Percentiles rank a stretch among this genome's conserved stretches.
phyloP scores from a whole-genome alignment of 2,888 invertebrate species.

The Parelbella ahira region DNA sequence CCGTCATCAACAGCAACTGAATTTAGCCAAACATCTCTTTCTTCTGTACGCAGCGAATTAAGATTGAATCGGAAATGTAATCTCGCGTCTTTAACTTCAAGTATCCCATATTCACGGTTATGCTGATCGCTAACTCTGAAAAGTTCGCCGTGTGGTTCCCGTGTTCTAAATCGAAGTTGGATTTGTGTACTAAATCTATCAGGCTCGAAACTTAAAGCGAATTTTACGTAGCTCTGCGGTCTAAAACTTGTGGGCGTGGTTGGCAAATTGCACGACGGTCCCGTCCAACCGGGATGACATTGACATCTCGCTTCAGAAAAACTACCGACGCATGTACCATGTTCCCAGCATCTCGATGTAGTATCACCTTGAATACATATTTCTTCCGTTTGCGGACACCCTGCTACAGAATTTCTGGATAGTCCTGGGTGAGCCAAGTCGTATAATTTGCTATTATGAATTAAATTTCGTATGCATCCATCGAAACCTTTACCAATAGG shows the following conservation, averaged over 20 bases:
- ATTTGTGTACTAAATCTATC: slow-evolving; percentile 95
- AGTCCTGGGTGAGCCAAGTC: slow-evolving; percentile 96
- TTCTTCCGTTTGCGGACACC: slow-evolving; percentile 96
- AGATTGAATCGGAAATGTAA: slow-evolving; percentile 96
- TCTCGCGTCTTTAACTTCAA: slow-evolving; percentile 94
- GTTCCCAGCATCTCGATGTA: slow-evolving; percentile 93
- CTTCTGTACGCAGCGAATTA: slow-evolving; percentile 94
- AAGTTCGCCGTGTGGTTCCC: slow-evolving; percentile 95
- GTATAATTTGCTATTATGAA: slow-evolving; percentile 97
- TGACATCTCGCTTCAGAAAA: slow-evolving; percentile 94
- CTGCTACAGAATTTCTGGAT: slow-evolving; percentile 90
- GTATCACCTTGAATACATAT: slow-evolving; percentile 93
- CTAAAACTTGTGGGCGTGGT: slow-evolving; percentile 96
- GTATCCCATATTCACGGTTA: slow-evolving; percentile 95
- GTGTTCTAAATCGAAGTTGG: slow-evolving; percentile 95
- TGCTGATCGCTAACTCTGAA: slow-evolving; percentile 97
- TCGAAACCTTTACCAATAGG: slow-evolving; percentile 95
- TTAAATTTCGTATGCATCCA: slow-evolving; percentile 97
- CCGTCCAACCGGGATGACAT: slow-evolving; percentile 97
- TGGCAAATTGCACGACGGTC: slow-evolving; percentile 91
- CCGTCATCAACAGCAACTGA: slow-evolving; percentile 96
- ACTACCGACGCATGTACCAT: slow-evolving; percentile 96
- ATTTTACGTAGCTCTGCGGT: slow-evolving; percentile 97
- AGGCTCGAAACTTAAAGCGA: slow-evolving; percentile 96
- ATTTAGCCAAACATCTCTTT: slow-evolving; percentile 93